A percentile compares a stretch with the other conserved stretches of the same genome.
phyloP scores from a whole-genome alignment of 1,140 invertebrate species.

The Mercenaria mercenaria region DNA sequence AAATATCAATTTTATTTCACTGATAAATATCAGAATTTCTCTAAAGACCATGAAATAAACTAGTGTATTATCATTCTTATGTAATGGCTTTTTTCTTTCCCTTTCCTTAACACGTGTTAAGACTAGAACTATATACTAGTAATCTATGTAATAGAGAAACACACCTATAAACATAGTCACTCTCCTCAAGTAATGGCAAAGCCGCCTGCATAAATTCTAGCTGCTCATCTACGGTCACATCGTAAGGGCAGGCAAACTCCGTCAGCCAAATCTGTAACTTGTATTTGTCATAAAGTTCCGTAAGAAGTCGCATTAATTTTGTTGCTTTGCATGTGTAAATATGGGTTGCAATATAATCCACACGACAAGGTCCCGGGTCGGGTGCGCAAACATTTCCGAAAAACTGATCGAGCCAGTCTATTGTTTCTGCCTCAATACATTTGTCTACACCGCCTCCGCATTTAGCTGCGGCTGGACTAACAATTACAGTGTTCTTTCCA shows the following conservation, averaged over 20 bases:
- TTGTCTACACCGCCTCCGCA: not conserved
- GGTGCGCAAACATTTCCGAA: constrained; percentile 63
- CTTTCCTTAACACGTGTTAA: no score
- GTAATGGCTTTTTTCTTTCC: no score
- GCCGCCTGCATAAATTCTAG: constrained; percentile 72
- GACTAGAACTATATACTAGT: no score
- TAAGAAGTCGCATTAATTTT: constrained; percentile 66
- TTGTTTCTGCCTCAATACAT: not conserved
- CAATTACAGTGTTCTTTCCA: constrained; percentile 39
- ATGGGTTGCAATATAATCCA: constrained; percentile 69
- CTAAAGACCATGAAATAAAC: no score
- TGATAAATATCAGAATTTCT: no score
- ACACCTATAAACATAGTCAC: constrained; percentile 63
- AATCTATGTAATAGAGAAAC: no score
- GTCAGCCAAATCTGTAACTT: constrained; percentile 73
- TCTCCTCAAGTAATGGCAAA: constrained; percentile 65
- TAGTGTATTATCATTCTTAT: no score
- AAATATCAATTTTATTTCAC: no score
- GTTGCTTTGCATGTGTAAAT: constrained; percentile 67
- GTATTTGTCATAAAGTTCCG: constrained; percentile 66
- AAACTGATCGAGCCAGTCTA: constrained; percentile 71
- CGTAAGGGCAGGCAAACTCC: constrained; percentile 70
- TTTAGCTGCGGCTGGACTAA: constrained; percentile 67
- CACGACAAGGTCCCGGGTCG: constrained; percentile 48
- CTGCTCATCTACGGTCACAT: constrained; percentile 32